These are phyloP conservation scores for Ashinkailepas kermadecensis DNA, from an alignment of 2,888 invertebrate genomes.

Conservation along the genomic window DNA sequence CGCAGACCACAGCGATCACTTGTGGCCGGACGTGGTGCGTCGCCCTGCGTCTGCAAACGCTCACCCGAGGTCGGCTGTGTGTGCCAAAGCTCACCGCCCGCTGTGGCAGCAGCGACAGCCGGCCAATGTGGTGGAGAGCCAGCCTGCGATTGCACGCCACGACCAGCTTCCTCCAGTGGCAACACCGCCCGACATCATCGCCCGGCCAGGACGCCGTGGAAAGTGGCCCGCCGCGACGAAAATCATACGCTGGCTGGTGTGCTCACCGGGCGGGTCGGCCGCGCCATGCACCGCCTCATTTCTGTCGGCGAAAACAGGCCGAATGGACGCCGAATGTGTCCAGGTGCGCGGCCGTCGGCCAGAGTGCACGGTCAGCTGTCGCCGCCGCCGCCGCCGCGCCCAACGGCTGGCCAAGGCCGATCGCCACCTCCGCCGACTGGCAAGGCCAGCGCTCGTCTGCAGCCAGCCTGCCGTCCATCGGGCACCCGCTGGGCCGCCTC, in stretches of 20 bases:
- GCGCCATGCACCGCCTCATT: neutral
- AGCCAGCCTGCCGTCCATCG: neutral
- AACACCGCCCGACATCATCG: neutral
- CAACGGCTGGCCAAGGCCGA: neutral
- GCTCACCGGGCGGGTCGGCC: neutral
- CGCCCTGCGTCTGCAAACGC: no score
- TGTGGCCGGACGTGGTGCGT: neutral
- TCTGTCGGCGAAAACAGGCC: neutral
- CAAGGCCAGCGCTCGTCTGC: neutral
- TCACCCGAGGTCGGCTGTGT: no score
- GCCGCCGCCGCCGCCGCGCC: neutral
- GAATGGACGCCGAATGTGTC: neutral
- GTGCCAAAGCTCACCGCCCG: no score
- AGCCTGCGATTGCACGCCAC: no score
- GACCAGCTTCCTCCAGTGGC: no score
- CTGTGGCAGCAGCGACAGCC: no score
- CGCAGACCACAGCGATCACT: neutral
- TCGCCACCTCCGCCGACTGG: neutral
- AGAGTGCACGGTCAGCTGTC: no score
- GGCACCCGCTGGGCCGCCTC: neutral
- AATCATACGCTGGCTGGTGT: neutral
- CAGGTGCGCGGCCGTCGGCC: neutral
- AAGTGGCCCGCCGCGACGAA: neutral
- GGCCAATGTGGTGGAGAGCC: no score
- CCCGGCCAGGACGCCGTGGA: neutral